These are phyloP conservation scores for Zophobas atratus DNA, from an alignment of 1,140 invertebrate genomes.

Conservation along the genomic window DNA sequence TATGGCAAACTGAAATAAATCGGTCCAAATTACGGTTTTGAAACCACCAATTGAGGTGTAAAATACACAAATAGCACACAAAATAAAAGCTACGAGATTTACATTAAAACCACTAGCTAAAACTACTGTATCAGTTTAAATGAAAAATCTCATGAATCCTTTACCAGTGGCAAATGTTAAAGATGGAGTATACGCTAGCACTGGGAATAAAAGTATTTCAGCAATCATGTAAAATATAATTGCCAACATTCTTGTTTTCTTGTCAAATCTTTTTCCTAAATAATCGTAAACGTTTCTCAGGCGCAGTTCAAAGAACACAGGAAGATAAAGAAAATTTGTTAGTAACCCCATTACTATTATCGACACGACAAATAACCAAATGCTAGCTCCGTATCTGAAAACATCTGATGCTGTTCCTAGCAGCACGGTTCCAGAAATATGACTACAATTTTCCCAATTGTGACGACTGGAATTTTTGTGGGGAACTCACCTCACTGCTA, in stretches of 20 bases:
- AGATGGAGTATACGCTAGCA: slow-evolving; percentile 75
- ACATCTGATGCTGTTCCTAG: slow-evolving; percentile 85
- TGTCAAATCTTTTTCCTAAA: slow-evolving; percentile 53
- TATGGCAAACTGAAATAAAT: slow-evolving; percentile 78
- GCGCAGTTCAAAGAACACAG: slow-evolving; percentile 82
- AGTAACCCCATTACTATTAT: not conserved
- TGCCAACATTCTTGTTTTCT: slow-evolving; percentile 71
- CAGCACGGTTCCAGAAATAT: slow-evolving; percentile 84
- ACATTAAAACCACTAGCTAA: slow-evolving; percentile 79
- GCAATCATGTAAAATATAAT: slow-evolving; percentile 72
- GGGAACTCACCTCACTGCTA: slow-evolving; percentile 69
- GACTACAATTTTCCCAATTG: slow-evolving; percentile 69
- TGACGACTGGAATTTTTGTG: not conserved
- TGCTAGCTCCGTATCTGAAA: slow-evolving; percentile 81
- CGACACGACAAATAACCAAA: slow-evolving; percentile 66
- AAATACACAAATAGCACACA: slow-evolving; percentile 83
- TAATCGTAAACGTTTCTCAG: slow-evolving; percentile 81
- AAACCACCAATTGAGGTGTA: slow-evolving; percentile 85
- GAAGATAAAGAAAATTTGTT: slow-evolving; percentile 68
- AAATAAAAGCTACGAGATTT: slow-evolving; percentile 76
- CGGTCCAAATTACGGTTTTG: slow-evolving; percentile 83
- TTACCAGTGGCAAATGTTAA: slow-evolving; percentile 73
- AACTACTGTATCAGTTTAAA: slow-evolving; percentile 59
- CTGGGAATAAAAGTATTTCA: slow-evolving; percentile 70
- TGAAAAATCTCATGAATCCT: slow-evolving; percentile 1